phyloP scores from a whole-genome alignment of 2,113 vertebrate species.

The Collichthys lucidus region DNA sequence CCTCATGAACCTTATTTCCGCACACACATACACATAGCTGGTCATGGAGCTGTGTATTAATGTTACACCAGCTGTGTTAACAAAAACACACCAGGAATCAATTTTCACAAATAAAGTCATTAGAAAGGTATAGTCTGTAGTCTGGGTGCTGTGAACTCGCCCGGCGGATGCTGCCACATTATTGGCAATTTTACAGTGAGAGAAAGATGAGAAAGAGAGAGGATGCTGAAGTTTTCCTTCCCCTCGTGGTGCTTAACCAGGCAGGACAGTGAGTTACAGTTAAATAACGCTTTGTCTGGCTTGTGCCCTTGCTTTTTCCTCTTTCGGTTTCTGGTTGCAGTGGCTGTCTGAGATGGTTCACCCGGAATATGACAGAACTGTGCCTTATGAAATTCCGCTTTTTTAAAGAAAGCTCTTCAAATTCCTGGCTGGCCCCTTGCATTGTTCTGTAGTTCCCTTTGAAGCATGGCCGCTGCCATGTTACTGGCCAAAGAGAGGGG shows the following conservation, averaged over 20 bases:
- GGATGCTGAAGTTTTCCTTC: constrained; percentile 40
- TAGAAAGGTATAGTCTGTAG: constrained; percentile 45
- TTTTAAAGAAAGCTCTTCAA: constrained; percentile 63
- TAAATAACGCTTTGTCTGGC: constrained; percentile 64
- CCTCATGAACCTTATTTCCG: constrained; percentile 25
- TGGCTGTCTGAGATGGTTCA: constrained; percentile 44
- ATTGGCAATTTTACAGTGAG: constrained; percentile 48
- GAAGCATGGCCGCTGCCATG: constrained; percentile 80
- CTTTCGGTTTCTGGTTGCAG: constrained; percentile 56
- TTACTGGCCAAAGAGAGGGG: constrained; percentile 73
- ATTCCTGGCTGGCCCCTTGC: constrained; percentile 80
- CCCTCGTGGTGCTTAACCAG: constrained; percentile 13
- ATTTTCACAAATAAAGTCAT: constrained; percentile 72
- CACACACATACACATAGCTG: constrained; percentile 15
- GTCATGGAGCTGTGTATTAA: constrained; percentile 43
- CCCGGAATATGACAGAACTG: constrained; percentile 71
- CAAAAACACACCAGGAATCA: constrained; percentile 62
- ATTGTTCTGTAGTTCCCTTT: constrained; percentile 85
- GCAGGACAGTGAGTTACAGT: constrained; percentile 50
- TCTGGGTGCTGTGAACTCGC: constrained; percentile 41
- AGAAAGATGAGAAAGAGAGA: constrained; percentile 58
- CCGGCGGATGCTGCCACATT: constrained; percentile 31
- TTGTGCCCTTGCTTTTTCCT: constrained; percentile 5
- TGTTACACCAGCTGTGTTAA: constrained; percentile 50
- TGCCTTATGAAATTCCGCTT: constrained; percentile 75